Base-by-base conservation (phyloP, 2,113 vertebrate species). In the Percina caprodes region DNA sequence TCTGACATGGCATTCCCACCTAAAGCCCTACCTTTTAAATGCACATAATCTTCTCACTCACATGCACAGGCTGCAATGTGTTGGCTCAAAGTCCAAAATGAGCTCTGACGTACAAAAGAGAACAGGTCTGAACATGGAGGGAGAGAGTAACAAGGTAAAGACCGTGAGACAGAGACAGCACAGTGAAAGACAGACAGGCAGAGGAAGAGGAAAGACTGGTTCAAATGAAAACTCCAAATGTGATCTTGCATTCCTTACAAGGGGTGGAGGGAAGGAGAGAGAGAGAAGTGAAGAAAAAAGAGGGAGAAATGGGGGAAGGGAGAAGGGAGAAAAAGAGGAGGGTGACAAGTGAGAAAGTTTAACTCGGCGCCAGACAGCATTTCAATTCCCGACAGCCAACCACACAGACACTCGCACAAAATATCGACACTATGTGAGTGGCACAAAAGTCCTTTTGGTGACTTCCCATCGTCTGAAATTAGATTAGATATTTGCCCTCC, bases 331-430 rank as follows among this genome's bases (percentile, higher is more conserved):
- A 49, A 23, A 65, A 67, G 73, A 75, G 72, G 82, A 71, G 83
- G 62, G 83, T 86, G 84, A 85, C 85, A 82, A 82, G 87, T 86
- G 83, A 91, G 91, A 93, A 93, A 93, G 91, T 93, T 93, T 93
- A 92, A 94, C 92, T 92, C 93, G 95, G 94, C 92, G 92, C 93
- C 94, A 95, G 93, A 83, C 92, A 76, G 90, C 90, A 89, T 95
- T 93, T 94, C 86, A 94, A 91, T 92, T 85, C 87, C 87, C 56
- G 59, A 84, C 89, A 91, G 91, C 85, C 91, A 88, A 90, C 87
- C 86, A 92, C 89, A 89, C 77, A 86, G 73, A 90, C 67, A 61
- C 74, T 74, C 80, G 66, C 79, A 77, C 88, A 73, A 75, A 93
- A 73, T 86, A 86, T 91, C 82, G 63, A 87, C 90, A 88, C 91